Base-by-base conservation (phyloP, 2,888 invertebrate genomes). In the Scelioninae gen. 2 region DNA sequence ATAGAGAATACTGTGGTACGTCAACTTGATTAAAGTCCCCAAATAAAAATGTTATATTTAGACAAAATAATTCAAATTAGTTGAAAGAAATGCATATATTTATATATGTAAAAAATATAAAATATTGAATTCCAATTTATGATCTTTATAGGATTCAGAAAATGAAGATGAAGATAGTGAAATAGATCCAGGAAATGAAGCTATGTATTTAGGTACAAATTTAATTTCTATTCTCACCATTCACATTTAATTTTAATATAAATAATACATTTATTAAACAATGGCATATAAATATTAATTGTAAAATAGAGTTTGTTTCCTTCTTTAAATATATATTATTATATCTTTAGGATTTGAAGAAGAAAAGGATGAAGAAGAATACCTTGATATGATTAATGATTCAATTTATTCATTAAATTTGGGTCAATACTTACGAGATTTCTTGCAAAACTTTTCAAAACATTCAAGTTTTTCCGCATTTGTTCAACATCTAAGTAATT, bases 381-480 rank as follows among this genome's bases (percentile, higher is more conserved):
- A 89, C 68, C 88, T 90, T 22, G 91, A 92, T 77, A 86, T 90
- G 7, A 81, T 89, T 45, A 88, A 88, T 75, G 92, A 92, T 83
- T 90, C 91, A 0, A 86, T 91, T 11, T 90, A 90, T 78, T 88
- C 89, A 71, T 83, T 92, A 18, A 90, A 92, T 78, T 86, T 92
- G 74, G 88, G 90, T 81, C 89, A 89, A 35, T 91, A 91, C 82
- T 83, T 92, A 43, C 89, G 89, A 1, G 90, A 91, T 77, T 92
- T 91, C 79, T 79, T 92, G 5, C 87, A 88, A 69, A 89, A 90
- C 22, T 89, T 92, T 63, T 89, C 90, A 4, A 89, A 88, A 41
- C 90, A 90, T 81, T 90, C 90, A 67, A 90, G 89, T 78, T 92
- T 91, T 77, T 85, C 85, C 2, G 88, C 87, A 76, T 92, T 92